Conservation (phyloP, 2,797 vertebrate species). For the Peromyscus melanophrys region DNA sequence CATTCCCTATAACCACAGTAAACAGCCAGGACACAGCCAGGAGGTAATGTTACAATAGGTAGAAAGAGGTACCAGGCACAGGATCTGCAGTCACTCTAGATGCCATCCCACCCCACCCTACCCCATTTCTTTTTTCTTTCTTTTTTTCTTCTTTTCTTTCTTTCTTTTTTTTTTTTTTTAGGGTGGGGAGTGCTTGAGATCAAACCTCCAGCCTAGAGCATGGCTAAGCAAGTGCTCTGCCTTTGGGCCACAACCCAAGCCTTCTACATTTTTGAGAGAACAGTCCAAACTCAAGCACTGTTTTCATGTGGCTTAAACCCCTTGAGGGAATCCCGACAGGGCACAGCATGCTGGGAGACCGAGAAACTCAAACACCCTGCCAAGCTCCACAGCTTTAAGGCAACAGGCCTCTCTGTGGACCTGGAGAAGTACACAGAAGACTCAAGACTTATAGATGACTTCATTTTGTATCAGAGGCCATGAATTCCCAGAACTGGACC, state of each 20-base stretch:
- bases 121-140: not conserved
- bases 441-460: not conserved
- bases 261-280: conserved; percentile 18
- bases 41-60: not conserved
- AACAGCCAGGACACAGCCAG: not conserved
- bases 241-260: not conserved
- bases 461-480: not conserved
- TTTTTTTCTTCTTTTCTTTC: not conserved
- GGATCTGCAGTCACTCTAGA: conserved; percentile 59
- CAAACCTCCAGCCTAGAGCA: not conserved
- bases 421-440: not conserved
- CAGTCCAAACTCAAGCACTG: not conserved
- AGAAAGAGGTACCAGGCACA: conserved; percentile 9
- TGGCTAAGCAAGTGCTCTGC: not conserved
- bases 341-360: not conserved
- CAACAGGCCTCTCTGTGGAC: not conserved
- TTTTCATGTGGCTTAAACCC: conserved; percentile 38
- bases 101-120: not conserved
- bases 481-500: not conserved
- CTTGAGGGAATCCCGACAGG: not conserved
- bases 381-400: not conserved
- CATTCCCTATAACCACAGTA: not conserved
- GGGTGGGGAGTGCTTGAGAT: not conserved
- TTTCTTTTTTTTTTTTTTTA: not conserved
- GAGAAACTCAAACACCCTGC: conserved; percentile 24